Evolutionary conservation across 2,888 invertebrate species (phyloP).

Genomic region (Allygus modestus): DNA sequence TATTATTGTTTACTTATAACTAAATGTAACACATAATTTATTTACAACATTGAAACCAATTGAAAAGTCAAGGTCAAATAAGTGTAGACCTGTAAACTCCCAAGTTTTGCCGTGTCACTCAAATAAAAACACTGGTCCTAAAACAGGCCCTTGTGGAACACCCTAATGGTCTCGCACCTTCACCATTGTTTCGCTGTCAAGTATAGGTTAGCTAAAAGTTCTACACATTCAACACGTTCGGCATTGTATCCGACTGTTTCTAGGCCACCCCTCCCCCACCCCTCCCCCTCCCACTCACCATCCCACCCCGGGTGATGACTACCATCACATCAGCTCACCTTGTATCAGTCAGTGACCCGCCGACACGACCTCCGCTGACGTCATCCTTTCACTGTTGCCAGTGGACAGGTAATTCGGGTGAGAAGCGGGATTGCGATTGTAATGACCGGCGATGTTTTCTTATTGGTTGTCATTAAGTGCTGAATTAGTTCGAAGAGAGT

Average conservation of each 20-base stretch:
- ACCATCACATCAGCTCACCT: neutral
- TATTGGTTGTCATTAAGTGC: neutral
- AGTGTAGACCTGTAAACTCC: too few species aligned
- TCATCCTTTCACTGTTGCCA: conserved; percentile 25
- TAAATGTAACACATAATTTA: too few species aligned
- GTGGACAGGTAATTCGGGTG: neutral
- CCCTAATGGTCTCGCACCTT: neutral
- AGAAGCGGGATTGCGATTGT: neutral
- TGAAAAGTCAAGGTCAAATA: too few species aligned
- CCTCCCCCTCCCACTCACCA: neutral
- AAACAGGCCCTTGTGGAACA: neutral
- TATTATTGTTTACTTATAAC: too few species aligned
- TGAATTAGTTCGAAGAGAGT: too few species aligned
- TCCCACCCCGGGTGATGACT: neutral
- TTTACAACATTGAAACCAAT: too few species aligned
- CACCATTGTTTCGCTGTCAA: neutral
- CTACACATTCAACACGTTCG: too few species aligned
- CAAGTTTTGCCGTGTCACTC: too few species aligned
- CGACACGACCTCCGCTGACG: conserved; percentile 1
- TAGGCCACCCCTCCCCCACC: neutral
- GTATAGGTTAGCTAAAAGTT: too few species aligned
- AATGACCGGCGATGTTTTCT: neutral
- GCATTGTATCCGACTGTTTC: too few species aligned
- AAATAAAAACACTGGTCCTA: too few species aligned
- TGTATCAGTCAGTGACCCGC: conserved; percentile 13